Evolutionary conservation across 2,113 vertebrate genomes (phyloP), one percentile per base, ranked within the genome.

Genomic region (Toxostoma redivivum): DNA sequence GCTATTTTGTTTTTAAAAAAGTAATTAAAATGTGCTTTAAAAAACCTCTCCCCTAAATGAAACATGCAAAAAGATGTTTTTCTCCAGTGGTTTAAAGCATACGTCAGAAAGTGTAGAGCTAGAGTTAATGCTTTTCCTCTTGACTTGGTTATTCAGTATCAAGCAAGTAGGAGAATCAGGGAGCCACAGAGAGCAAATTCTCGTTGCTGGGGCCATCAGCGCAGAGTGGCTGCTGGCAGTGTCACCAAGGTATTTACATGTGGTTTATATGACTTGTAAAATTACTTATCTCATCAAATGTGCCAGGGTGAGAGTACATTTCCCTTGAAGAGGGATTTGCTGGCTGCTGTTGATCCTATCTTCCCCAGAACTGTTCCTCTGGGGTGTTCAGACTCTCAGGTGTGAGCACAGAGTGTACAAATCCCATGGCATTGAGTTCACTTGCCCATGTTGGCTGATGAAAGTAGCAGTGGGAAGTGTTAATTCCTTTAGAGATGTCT

Each of bases 321-420:
- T 86, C 83, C 13, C 50, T 48, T 61, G 45, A 54, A 65, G 45
- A 71, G 25, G 56, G 15, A 3, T 42, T 25, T 67, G 33, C 33
- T 81, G 28, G 2, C 56, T 77, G 53, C 65, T 77, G 27, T 35
- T 0, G 0, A 11, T 53, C 37, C 40, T 54, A 0, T 24, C 22
- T 56, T 67, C 47, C 45, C 45, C 20, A 15, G 10, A 83, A 15
- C 19, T 12, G n/a, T 51, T 47, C 11, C 27, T 27, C 44, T 10
- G 27, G 67, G 33, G 56, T 4, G 14, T 62, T 56, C 2, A 38
- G 40, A 31, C 24, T 47, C 47, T 82, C 44, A 3, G 42, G 28
- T 72, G 44, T 50, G 48, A n/a, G 8, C 4, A 0, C 7, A 19
- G 42, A 14, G n/a, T 25, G 14, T 25, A 4, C 71, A 27, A 30